phyloP scores from a whole-genome alignment of 2,888 invertebrate species.

The Drosophila merina region DNA sequence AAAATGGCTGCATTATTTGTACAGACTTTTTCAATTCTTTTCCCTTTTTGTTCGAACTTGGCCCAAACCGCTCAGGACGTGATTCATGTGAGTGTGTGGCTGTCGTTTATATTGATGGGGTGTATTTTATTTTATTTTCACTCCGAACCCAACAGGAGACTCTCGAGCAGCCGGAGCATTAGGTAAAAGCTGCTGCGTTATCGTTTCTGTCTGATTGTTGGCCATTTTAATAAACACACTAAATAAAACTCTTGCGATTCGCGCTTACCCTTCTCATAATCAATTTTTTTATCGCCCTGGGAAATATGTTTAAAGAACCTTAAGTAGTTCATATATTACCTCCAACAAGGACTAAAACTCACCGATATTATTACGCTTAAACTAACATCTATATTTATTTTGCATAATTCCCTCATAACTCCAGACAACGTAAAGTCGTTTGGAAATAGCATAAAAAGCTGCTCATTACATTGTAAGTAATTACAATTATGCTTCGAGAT shows the following conservation, averaged over 20 bases:
- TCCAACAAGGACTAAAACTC: background rate
- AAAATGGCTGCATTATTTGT: conserved; percentile 80
- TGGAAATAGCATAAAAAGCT: conserved; percentile 26
- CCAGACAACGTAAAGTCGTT: conserved; percentile 4
- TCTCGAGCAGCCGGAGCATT: conserved; percentile 33
- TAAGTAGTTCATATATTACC: conserved; percentile 9
- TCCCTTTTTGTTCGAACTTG: conserved; percentile 36
- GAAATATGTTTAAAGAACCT: too few relatives aligned
- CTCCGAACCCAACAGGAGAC: conserved; percentile 25
- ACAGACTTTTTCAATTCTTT: conserved; percentile 47
- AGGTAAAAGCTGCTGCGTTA: conserved; percentile 59
- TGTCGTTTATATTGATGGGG: conserved; percentile 77
- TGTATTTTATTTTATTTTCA: conserved; percentile 73
- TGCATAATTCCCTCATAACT: conserved; percentile 9
- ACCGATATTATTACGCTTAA: background rate
- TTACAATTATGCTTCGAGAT: conserved; percentile 15
- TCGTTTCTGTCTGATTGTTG: conserved; percentile 77
- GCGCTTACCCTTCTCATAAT: conserved; percentile 33
- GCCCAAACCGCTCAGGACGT: conserved; percentile 55
- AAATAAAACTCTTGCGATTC: conserved; percentile 54
- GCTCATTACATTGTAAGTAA: conserved; percentile 33
- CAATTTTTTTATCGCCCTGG: background rate
- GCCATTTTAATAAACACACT: conserved; percentile 66
- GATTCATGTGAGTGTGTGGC: conserved; percentile 67
- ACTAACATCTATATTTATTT: background rate